Evolutionary conservation across 2,113 vertebrate species (phyloP), one percentile per base, ranked within the genome.

Genomic region (Montifringilla adamsi): DNA sequence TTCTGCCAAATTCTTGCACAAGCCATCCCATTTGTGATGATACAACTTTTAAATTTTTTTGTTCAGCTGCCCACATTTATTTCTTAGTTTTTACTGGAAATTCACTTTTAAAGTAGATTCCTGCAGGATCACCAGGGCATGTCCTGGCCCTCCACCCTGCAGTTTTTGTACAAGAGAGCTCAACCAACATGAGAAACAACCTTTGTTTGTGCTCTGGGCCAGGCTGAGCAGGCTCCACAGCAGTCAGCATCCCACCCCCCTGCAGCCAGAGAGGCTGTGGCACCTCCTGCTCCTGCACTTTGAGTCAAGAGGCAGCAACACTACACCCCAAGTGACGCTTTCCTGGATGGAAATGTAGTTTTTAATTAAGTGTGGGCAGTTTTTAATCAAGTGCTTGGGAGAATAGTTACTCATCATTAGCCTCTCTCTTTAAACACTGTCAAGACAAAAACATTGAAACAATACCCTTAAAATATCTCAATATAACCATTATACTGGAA

Each of bases 1-100:
- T 53, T 44, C 52, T 66, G 44, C 47, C 79, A 70, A 90, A 67
- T 74, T 83, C 90, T 95, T 89, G 47, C 88, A 77, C 35, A 78
- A 94, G 22, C 43, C 72, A 47, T 31, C 58, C 4, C 3, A 63
- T 75, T 60, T 46, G 33, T 39, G n/a, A 90, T 12, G 26, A 89
- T 24, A 55, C 0, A 0, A 70, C 50, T 90, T 85, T 2, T 17
- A 39, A 58, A 67, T 77, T 31, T 49, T 59, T 55, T 7, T 31
- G 37, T 52, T 59, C 78, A 50, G 35, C 49, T 83, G 43, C 58
- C 39, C 23, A 31, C 13, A n/a, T 15, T 46, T 20, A 41, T 18
- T 72, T 39, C 50, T 50, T 60, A 13, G 33, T 56, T 80, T 77
- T 63, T 79, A 67, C 43, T 49, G 83, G 53, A 94, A 95, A 78